phyloP scores from a whole-genome alignment of 1,140 invertebrate species.

The Aporrectodea caliginosa region DNA sequence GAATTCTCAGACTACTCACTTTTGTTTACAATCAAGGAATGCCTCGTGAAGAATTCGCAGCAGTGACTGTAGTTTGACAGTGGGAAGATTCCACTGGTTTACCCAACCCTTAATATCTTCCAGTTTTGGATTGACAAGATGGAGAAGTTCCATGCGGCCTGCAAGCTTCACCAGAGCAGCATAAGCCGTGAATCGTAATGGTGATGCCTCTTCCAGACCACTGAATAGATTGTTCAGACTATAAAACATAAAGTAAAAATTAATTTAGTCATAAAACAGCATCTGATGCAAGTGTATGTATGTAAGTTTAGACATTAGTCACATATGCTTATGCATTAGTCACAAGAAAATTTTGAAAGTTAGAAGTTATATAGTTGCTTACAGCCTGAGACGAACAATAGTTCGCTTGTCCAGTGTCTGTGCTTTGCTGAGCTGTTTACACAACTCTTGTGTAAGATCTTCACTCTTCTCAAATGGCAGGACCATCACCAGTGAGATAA shows the following conservation, averaged over 20 bases:
- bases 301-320: too few species aligned
- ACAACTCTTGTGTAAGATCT: conserved; percentile 83
- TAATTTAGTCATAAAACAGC: background rate
- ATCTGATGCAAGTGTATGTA: background rate
- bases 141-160: conserved; percentile 76
- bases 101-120: conserved; percentile 74
- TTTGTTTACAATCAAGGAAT: conserved; percentile 68
- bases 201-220: conserved; percentile 76
- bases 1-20: conserved; percentile 44
- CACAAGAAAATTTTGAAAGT: too few species aligned
- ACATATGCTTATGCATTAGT: too few species aligned
- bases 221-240: conserved; percentile 70
- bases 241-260: conserved; percentile 31
- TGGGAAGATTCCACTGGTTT: conserved; percentile 73
- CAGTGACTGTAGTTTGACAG: conserved; percentile 87
- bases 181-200: conserved; percentile 86
- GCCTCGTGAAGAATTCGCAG: conserved; percentile 84
- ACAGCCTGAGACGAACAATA: conserved; percentile 78
- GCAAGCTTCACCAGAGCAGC: conserved; percentile 84
- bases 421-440: conserved; percentile 87
- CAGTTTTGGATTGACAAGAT: conserved; percentile 63
- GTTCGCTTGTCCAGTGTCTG: conserved; percentile 77
- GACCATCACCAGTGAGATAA: conserved; percentile 87
- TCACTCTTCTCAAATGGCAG: conserved; percentile 81
- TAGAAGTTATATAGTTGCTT: too few species aligned